Base-by-base conservation (phyloP, 1,140 invertebrate genomes). In the Caerostris extrusa region DNA sequence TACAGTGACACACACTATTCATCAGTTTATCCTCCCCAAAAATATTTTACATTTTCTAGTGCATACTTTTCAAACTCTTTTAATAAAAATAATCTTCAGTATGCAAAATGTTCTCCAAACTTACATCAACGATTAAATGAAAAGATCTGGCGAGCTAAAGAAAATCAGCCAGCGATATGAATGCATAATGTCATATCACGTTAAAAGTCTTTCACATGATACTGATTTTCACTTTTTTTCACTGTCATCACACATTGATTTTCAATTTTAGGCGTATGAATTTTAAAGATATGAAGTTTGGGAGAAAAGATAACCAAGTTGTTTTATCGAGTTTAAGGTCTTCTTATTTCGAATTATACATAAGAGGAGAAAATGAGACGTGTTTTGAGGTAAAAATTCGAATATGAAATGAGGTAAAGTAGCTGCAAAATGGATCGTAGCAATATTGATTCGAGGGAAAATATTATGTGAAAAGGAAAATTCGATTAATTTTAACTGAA, bases 311-410 rank as follows among this genome's bases (percentile, higher is more conserved):
- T 83, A 83, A 83, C 82, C 82, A 10, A 83, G 55, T 83, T 83
- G 53, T 58, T 83, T 83, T n/a, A 83, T 57, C 82, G 82, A 58
- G 82, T 83, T 83, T 57, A n/a, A 34, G 6, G 56, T 53, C 55
- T 83, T 83, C 82, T 83, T 83, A 83, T 83, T 83, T 83, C 82
- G n/a, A 58, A 14, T 83, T 83, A 83, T 34, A 34, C 34, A 34
- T 83, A 58, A 83, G 55, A 83, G 82, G 82, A 8, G 82, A 83
- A 83, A 83, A 83, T 58, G 82, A 83, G 82, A 83, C 82, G 82
- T 83, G 82, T 83, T 83, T 83, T 57, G 57, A 83, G 57, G 82
- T n/a, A 83, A 56, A 58, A 83, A 83, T 6, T 83, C n/a, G 82
- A 83, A 83, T 83, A 83, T 58, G 3, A 83, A 83, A 83, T 83